Conservation (phyloP, 2,113 vertebrate species). For the Dasyurus viverrinus region DNA sequence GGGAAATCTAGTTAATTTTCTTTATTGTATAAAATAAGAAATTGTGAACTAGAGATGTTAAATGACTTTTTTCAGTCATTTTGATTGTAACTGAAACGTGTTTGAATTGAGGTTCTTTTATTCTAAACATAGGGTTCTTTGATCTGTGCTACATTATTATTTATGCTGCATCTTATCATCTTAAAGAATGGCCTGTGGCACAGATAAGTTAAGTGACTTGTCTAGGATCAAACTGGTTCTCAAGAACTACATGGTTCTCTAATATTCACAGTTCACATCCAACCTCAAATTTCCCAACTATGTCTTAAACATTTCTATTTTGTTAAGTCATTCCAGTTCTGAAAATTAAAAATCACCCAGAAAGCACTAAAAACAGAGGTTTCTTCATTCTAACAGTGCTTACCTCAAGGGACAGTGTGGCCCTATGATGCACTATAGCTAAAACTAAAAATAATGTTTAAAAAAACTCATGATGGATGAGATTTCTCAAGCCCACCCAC, state of each 20-base stretch:
- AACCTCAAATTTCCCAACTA: background rate
- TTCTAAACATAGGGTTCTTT: background rate
- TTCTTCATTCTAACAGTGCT: background rate
- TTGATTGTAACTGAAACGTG: background rate
- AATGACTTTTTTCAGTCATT: background rate
- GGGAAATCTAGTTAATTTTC: no score
- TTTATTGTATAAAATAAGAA: background rate
- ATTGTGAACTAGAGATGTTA: background rate
- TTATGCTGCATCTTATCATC: background rate
- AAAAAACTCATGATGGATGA: constrained; percentile 33
- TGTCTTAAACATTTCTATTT: background rate
- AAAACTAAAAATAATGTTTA: constrained; percentile 49
- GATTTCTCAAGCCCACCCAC: constrained; percentile 23
- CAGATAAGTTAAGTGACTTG: background rate
- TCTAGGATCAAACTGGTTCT: background rate
- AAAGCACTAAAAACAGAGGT: constrained; percentile 35
- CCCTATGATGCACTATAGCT: background rate
- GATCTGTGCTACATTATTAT: background rate
- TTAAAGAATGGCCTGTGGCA: background rate
- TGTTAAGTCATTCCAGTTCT: background rate
- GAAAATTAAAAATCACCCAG: background rate
- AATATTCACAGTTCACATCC: background rate
- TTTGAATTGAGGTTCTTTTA: background rate
- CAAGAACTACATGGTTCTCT: background rate
- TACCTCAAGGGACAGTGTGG: background rate